These are phyloP conservation scores for Eufriesea mexicana DNA, from an alignment of 1,140 invertebrate species.

Conservation along the genomic window DNA sequence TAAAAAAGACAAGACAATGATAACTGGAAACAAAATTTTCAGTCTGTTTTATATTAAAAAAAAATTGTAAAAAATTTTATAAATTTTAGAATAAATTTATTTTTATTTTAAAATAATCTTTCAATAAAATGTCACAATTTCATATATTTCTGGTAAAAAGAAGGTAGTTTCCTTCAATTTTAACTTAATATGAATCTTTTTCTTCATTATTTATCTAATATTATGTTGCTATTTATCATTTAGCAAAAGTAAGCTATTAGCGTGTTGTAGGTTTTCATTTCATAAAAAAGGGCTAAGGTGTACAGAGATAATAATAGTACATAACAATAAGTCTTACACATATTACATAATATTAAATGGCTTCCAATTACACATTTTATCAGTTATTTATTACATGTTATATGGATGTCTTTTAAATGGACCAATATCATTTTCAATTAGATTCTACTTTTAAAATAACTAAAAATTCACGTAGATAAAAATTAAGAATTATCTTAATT, in stretches of 20 bases:
- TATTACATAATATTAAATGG: constrained; percentile 49
- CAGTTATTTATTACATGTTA: constrained; percentile 7
- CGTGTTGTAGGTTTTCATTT: constrained; percentile 8
- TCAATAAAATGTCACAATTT: not conserved
- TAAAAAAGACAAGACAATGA: not conserved
- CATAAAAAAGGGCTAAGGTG: not conserved
- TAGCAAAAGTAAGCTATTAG: not conserved
- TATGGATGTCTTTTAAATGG: constrained; percentile 17
- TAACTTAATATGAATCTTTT: not conserved
- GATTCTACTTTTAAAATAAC: not conserved
- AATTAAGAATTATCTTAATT: constrained; percentile 1
- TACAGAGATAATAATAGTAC: constrained; percentile 32
- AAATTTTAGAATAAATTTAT: not conserved
- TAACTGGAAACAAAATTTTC: not conserved
- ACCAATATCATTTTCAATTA: not conserved
- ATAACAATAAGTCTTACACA: constrained; percentile 41
- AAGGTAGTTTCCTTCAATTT: not conserved
- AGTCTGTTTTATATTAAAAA: not conserved
- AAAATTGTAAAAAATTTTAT: not conserved
- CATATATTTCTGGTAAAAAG: not conserved
- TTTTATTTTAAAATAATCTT: not conserved
- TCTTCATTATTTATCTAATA: not conserved
- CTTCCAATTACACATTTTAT: constrained; percentile 41
- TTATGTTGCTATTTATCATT: constrained; percentile 1
- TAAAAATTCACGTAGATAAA: not conserved